These are phyloP conservation scores for Condylura cristata DNA, from an alignment of 2,113 vertebrate genomes.

Conservation along the genomic window DNA sequence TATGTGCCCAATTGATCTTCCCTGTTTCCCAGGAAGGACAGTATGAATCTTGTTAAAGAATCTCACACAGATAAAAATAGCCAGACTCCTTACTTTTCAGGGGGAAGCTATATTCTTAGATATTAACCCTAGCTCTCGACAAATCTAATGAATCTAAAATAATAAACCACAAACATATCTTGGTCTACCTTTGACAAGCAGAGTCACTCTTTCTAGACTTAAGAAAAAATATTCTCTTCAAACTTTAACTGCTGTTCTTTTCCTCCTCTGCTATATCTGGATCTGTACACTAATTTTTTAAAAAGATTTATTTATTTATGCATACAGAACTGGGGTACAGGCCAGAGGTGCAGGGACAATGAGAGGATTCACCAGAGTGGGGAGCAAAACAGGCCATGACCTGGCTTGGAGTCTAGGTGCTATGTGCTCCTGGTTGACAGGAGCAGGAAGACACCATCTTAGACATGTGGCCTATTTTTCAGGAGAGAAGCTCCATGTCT, in stretches of 20 bases:
- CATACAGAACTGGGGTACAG: no score
- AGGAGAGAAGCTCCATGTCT: no score
- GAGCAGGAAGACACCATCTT: no score
- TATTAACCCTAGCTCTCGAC: not conserved
- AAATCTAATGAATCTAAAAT: not conserved
- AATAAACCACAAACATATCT: not conserved
- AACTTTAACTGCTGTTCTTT: not conserved
- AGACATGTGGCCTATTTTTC: no score
- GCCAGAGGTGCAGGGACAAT: no score
- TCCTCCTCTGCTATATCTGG: not conserved
- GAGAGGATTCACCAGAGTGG: no score
- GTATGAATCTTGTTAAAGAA: not conserved
- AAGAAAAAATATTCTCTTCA: not conserved
- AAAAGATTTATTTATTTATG: no score
- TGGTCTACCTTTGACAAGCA: conserved; percentile 16
- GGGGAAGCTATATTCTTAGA: not conserved
- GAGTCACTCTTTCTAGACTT: not conserved
- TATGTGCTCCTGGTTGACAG: no score
- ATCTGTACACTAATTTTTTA: not conserved
- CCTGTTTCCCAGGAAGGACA: not conserved
- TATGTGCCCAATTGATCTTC: not conserved
- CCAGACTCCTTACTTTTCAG: not conserved
- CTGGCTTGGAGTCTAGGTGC: no score
- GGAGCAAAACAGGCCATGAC: no score
- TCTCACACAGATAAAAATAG: not conserved